Evolutionary conservation across 2,888 invertebrate species (phyloP), one percentile per base, ranked within the genome.

Genomic region (Tetramorium bicarinatum): DNA sequence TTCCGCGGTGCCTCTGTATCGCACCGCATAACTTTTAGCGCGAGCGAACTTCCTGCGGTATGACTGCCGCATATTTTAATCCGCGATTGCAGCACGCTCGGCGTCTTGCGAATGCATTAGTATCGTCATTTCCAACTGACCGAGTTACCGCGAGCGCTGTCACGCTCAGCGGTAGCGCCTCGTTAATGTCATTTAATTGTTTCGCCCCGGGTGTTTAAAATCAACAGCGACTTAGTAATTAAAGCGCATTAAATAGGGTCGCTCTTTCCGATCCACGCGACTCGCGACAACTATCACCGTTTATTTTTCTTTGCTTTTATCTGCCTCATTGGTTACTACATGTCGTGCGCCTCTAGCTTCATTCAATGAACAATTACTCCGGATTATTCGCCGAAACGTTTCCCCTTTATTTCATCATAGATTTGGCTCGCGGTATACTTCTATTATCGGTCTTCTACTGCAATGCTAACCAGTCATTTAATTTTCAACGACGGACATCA

Each of bases 41-140:
- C 15, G 47, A n/a, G 38, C n/a, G 44, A 34, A 47, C 18, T 71
- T 47, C 25, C 25, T 59, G 21, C 74, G 25, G 18, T 9, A 59
- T 6, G 38, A 72, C 18, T 47, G 18, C 13, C 38, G 74, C 72
- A 29, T 21, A 41, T 18, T 79, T 72, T 79, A 38, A 61, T 71
- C 47, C 34, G 18, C 41, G 18, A 47, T 47, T 38, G 34, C 25
- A 25, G 34, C 38, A 52, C 49, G 49, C 66, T 41, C 41, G 66
- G 25, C 41, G 11, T 67, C 41, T 67, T 25, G 41, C 77, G 59
- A 72, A 54, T n/a, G 47, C 59, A 79, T 79, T 79, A 71, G 47
- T 25, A 15, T 47, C 59, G n/a, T 79, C 59, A 59, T 79, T 79
- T 79, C 38, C 74, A 72, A 38, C 47, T 71, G 79, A n/a, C 79